These are phyloP conservation scores for honey bee (Apis mellifera) DNA, from an alignment of 1,140 invertebrate species.

Conservation along the genomic window Amel_HAv3.1 CM009932.2:11249501-11250000, in stretches of 20 bases:
- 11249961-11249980: slow-evolving; percentile 26
- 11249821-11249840: not conserved
- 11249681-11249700: not conserved
- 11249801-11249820: not conserved
- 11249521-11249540: slow-evolving; percentile 36
- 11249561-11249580: slow-evolving; percentile 53
- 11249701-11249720: not conserved
- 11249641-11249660: slow-evolving; percentile 14
- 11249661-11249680: not conserved
- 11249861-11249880: not conserved
- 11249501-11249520: slow-evolving; percentile 8
- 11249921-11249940: not conserved
- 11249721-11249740: not conserved
- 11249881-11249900: rapidly evolving
- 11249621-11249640: not conserved
- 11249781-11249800: not conserved
- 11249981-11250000: slow-evolving; percentile 51
- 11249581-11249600: slow-evolving; percentile 4
- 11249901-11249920: not conserved
- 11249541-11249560: slow-evolving; percentile 1
- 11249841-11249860: not conserved
- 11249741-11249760: slow-evolving; percentile 2
- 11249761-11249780: slow-evolving; percentile 11
- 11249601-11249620: not conserved
- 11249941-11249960: slow-evolving; percentile 42